Evolutionary conservation across 2,888 invertebrate genomes (phyloP).

Genomic region (Acanthoscelides obtectus): DNA sequence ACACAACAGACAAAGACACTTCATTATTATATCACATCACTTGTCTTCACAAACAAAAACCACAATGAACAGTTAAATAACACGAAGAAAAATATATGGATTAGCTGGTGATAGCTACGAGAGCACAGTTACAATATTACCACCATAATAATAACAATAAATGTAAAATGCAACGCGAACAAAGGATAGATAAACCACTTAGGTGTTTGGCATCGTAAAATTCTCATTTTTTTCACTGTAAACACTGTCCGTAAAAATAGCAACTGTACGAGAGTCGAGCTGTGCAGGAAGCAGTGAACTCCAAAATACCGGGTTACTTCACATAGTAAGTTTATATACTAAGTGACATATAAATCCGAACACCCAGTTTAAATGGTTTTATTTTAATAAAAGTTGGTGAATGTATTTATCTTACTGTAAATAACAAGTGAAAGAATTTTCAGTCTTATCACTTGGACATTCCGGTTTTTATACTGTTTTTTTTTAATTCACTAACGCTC

Average conservation of each 20-base stretch:
- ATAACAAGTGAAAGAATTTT: too few species aligned
- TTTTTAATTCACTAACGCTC: too few species aligned
- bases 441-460: too few species aligned
- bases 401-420: too few species aligned
- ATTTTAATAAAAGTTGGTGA: too few species aligned
- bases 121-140: background rate
- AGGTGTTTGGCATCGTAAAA: slow-evolving; percentile 14
- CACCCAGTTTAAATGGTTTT: too few species aligned
- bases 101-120: background rate
- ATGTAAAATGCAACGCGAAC: slow-evolving; percentile 16
- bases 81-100: background rate
- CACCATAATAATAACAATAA: slow-evolving; percentile 16
- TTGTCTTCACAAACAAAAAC: background rate
- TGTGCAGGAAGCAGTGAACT: background rate
- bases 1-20: slow-evolving; percentile 21
- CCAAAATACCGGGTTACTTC: background rate
- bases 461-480: too few species aligned
- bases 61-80: background rate
- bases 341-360: too few species aligned
- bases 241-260: slow-evolving; percentile 10
- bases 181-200: slow-evolving; percentile 20
- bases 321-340: background rate
- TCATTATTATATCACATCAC: slow-evolving; percentile 17
- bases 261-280: background rate
- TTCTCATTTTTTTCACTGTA: slow-evolving; percentile 5